Evolutionary conservation across 2,888 invertebrate genomes (phyloP).

Genomic region (Aphidoletes aphidimyza): DNA sequence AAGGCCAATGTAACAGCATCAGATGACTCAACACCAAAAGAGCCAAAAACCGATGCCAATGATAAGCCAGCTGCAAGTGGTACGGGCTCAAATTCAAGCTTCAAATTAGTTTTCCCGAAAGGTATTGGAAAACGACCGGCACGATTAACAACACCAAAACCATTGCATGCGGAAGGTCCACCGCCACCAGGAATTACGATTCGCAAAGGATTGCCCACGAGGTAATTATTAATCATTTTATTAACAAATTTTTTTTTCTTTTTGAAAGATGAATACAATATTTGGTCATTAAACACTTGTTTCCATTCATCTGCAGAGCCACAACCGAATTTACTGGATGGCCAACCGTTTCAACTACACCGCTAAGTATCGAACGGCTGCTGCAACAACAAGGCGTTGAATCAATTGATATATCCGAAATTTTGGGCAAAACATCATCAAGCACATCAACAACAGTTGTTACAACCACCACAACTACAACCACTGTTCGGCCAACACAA

Average conservation of each 20-base stretch:
- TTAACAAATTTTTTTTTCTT: neutral
- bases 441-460: slow-evolving; percentile 71
- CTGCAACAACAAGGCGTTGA: slow-evolving; percentile 75
- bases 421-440: slow-evolving; percentile 64
- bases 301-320: too few relatives aligned
- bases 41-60: slow-evolving; percentile 60
- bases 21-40: slow-evolving; percentile 55
- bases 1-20: slow-evolving; percentile 62
- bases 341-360: slow-evolving; percentile 89
- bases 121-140: slow-evolving; percentile 70
- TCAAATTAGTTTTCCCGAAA: slow-evolving; percentile 83
- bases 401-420: slow-evolving; percentile 69
- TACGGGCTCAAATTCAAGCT: slow-evolving; percentile 63
- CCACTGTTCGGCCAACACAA: slow-evolving; percentile 76
- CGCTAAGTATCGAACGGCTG: slow-evolving; percentile 84
- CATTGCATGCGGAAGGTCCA: slow-evolving; percentile 66
- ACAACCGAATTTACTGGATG: slow-evolving; percentile 92
- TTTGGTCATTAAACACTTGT: too few relatives aligned
- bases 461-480: slow-evolving; percentile 74
- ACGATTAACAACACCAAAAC: slow-evolving; percentile 71
- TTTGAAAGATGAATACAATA: neutral
- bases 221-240: slow-evolving; percentile 68
- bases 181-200: slow-evolving; percentile 74
- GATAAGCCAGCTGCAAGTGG: slow-evolving; percentile 55
- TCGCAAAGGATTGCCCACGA: slow-evolving; percentile 85